Percentiles rank a stretch among this genome's conserved stretches.
phyloP scores from a whole-genome alignment of 2,797 vertebrate genomes.

The Melanotaenia parkinsoni region DNA sequence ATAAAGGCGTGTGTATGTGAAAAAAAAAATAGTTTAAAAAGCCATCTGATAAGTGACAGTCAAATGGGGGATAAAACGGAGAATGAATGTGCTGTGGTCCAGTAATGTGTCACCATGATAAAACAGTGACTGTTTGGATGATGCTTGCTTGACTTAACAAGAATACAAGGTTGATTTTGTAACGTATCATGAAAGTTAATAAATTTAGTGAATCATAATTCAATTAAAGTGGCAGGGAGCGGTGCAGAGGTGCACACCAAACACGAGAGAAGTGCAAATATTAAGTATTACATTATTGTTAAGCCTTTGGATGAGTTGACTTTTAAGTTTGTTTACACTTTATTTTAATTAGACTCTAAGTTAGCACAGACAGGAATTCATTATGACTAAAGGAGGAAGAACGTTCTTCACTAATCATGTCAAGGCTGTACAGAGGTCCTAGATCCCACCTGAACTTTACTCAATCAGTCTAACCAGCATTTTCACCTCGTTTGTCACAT shows the following conservation, averaged over 20 bases:
- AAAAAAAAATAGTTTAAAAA: slow-evolving; percentile 58
- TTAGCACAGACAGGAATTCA: slow-evolving; percentile 73
- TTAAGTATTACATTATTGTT: neutral
- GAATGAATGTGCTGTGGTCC: slow-evolving; percentile 12
- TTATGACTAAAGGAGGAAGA: slow-evolving; percentile 47
- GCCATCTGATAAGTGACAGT: slow-evolving; percentile 70
- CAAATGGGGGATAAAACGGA: slow-evolving; percentile 56
- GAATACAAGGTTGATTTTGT: slow-evolving; percentile 14
- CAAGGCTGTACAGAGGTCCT: slow-evolving; percentile 66
- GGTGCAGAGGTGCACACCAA: neutral
- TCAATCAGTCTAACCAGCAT: slow-evolving; percentile 22
- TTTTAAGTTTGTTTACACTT: neutral
- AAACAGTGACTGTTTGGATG: slow-evolving; percentile 29
- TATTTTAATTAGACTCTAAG: slow-evolving; percentile 14
- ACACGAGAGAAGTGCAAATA: neutral
- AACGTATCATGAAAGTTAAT: slow-evolving; percentile 12
- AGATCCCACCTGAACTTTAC: slow-evolving; percentile 61
- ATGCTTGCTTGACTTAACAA: slow-evolving; percentile 20
- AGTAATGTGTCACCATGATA: slow-evolving; percentile 22
- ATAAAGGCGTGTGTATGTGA: slow-evolving; percentile 57
- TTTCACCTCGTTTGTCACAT: slow-evolving; percentile 46
- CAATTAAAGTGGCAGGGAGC: neutral
- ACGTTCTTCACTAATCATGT: slow-evolving; percentile 42
- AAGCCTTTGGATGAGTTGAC: neutral
- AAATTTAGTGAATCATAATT: slow-evolving; percentile 8